Percentiles rank a stretch among this genome's conserved stretches.
These are phyloP conservation scores for Ctenochaetus hawaiiensis DNA, from an alignment of 2,797 vertebrate genomes.

Conservation along the genomic window DNA sequence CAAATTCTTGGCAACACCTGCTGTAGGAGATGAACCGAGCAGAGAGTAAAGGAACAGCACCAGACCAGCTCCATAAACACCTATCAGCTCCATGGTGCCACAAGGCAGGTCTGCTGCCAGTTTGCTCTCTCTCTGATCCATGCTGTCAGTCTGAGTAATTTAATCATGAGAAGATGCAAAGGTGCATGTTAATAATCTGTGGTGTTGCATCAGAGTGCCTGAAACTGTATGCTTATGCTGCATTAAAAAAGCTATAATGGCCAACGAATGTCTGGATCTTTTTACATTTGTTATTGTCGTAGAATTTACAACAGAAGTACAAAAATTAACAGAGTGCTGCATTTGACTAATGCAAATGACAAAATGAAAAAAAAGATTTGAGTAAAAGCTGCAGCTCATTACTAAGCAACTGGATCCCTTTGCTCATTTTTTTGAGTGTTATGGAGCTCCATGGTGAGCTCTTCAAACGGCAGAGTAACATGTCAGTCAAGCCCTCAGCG, in stretches of 20 bases:
- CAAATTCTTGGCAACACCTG: background rate
- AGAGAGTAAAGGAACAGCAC: background rate
- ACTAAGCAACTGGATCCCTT: constrained; percentile 5
- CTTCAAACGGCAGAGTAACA: constrained; percentile 20
- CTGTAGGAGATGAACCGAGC: background rate
- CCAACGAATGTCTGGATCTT: no score
- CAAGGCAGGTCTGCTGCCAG: background rate
- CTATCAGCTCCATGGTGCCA: background rate
- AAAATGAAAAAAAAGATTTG: background rate
- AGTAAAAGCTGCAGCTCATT: background rate
- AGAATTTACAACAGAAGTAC: no score
- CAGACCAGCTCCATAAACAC: background rate
- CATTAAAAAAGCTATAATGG: background rate
- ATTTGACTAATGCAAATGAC: background rate
- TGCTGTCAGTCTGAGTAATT: background rate
- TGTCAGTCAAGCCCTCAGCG: constrained; percentile 42
- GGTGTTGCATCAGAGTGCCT: background rate
- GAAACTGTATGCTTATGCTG: background rate
- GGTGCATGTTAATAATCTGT: background rate
- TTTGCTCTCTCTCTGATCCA: background rate
- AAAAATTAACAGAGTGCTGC: no score
- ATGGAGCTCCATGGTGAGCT: constrained; percentile 24
- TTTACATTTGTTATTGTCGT: no score
- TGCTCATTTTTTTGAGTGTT: constrained; percentile 6
- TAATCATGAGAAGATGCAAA: background rate